Evolutionary conservation across 2,113 vertebrate genomes (phyloP).

Genomic region (Amazona vittata): DNA sequence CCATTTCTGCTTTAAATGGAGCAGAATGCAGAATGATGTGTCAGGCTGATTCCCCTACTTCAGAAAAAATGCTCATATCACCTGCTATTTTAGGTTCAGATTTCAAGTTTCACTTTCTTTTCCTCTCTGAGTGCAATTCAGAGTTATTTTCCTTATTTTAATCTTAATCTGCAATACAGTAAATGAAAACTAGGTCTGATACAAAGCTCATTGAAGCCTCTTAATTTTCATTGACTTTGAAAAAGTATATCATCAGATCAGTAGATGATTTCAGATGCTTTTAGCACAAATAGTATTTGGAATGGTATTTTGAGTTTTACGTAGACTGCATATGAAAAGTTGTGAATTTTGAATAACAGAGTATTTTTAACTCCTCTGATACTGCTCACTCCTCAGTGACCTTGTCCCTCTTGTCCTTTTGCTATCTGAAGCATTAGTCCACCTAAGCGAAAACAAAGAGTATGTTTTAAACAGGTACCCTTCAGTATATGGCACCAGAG

Average conservation of each 20-base stretch:
- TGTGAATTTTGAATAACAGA: background rate
- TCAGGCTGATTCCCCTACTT: background rate
- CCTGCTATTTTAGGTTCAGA: background rate
- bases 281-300: background rate
- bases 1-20: slow-evolving; percentile 32
- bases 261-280: background rate
- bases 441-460: background rate
- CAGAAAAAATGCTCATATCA: background rate
- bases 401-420: background rate
- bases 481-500: slow-evolving; percentile 99
- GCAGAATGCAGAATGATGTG: background rate
- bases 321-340: background rate
- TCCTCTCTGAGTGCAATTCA: background rate
- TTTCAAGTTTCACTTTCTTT: background rate
- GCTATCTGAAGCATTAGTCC: background rate
- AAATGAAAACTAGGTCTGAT: background rate
- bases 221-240: background rate
- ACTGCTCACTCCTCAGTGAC: background rate
- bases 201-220: background rate
- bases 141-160: background rate
- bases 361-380: background rate
- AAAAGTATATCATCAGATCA: background rate
- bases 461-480: slow-evolving; percentile 83
- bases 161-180: background rate
- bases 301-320: background rate